phyloP scores from a whole-genome alignment of 2,888 invertebrate genomes.

The Cataglyphis altisquamis region DNA sequence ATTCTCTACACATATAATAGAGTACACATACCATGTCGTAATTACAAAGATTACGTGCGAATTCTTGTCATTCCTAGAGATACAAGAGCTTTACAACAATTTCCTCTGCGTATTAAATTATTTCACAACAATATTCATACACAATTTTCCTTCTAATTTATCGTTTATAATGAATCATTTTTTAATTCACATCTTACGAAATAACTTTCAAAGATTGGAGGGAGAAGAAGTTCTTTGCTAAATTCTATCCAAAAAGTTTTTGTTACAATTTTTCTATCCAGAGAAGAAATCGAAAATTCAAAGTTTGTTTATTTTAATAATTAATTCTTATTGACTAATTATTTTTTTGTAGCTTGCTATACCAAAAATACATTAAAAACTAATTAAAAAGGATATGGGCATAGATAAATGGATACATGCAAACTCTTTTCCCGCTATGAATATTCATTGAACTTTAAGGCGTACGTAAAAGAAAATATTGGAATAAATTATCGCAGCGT shows the following conservation, averaged over 20 bases:
- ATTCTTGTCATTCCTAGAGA: constrained; percentile 12
- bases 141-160: neutral
- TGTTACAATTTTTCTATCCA: no score
- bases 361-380: neutral
- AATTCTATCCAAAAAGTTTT: neutral
- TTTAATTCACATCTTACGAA: no score
- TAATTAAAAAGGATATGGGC: constrained; percentile 47
- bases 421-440: neutral
- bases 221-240: neutral
- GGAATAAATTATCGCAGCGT: constrained; percentile 23
- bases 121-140: neutral
- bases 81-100: constrained; percentile 22
- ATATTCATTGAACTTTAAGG: constrained; percentile 26
- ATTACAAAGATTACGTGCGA: constrained; percentile 34
- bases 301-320: neutral
- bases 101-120: constrained; percentile 25
- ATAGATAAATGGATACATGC: constrained; percentile 21
- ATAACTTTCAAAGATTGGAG: neutral
- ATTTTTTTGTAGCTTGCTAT: neutral
- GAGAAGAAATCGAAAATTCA: neutral
- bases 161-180: no score
- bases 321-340: neutral
- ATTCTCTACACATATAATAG: constrained; percentile 9
- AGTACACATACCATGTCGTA: constrained; percentile 38
- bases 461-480: constrained; percentile 7